Base-by-base conservation (phyloP, 2,888 invertebrate species). In the Caenorhabditis imperialis region DNA sequence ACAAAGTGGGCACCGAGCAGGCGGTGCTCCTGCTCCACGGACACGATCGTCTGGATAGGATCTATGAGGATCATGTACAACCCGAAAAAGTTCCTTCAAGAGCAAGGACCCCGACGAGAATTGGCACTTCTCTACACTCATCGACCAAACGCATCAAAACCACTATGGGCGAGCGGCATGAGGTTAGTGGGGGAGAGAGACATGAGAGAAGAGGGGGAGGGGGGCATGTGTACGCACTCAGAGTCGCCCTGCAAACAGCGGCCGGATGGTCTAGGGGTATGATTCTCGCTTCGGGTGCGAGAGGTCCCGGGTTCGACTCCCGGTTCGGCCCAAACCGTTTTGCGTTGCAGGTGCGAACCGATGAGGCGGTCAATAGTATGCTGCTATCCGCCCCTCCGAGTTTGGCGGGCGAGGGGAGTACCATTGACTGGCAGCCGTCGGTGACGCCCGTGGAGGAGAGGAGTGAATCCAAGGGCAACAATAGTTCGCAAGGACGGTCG, bases 231-330 rank as follows among this genome's bases (percentile, higher is more conserved):
- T 50, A 54, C 16, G 35, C 58, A 16, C 30, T 37, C 14, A 30
- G 25, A n/a, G 27, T n/a, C 18, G 3, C 20, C 27, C 3, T 12
- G 5, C 14, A 10, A 0, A 35, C 71, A 76, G 78, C 53, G 81
- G 81, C 81, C 79, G 77, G 76, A 79, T 84, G 83, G 83, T 84
- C 83, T 84, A 84, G 83, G 60, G 83, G 84, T 84, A 84, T 84
- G 86, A 86, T 86, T 86, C 86, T 86, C 86, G 86, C 86, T 86
- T 86, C 85, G 86, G 86, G 86, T 86, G 86, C 86, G 86, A 86
- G 86, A 86, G 86, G 86, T 84, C 86, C 86, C 85, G 86, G 84
- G 83, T 85, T 86, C 86, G 81, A 86, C 38, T 83, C 83, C 83
- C 83, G 83, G 83, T 81, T 82, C 77, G 80, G 82, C 82, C 82